A percentile compares a stretch with the other conserved stretches of the same genome.
Conservation (phyloP, 2,888 invertebrate genomes). For the Merodon equestris region DNA sequence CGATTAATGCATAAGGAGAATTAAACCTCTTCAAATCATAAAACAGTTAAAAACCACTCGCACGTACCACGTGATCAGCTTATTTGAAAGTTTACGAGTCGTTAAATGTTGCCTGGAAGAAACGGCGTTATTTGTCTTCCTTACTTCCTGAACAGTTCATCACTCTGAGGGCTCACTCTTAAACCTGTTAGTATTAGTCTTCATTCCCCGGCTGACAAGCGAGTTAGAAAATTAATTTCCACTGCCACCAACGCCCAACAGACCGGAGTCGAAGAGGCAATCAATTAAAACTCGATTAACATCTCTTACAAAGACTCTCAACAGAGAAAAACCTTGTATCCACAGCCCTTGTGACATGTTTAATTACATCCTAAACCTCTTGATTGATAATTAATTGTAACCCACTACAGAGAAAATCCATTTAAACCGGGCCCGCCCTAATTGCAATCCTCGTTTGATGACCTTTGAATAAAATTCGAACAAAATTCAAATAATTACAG, state of each 20-base stretch:
- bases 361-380: slow-evolving; percentile 55
- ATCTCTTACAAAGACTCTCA: slow-evolving; percentile 44
- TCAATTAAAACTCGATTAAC: slow-evolving; percentile 67
- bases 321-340: slow-evolving; percentile 3
- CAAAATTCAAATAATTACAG: slow-evolving; percentile 38
- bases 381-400: slow-evolving; percentile 67
- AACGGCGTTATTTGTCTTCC: too few relatives aligned
- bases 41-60: too few relatives aligned
- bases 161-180: too few relatives aligned
- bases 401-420: slow-evolving; percentile 15
- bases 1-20: too few relatives aligned
- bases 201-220: too few relatives aligned
- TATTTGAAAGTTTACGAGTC: too few relatives aligned
- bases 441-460: slow-evolving; percentile 9
- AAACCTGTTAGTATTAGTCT: too few relatives aligned
- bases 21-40: too few relatives aligned
- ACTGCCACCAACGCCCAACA: background rate
- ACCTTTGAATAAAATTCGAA: slow-evolving; percentile 24
- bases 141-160: too few relatives aligned
- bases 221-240: slow-evolving; percentile 9
- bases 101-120: too few relatives aligned
- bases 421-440: background rate
- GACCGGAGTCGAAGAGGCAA: background rate
- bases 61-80: too few relatives aligned
- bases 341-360: slow-evolving; percentile 49